Conservation (phyloP, 2,888 invertebrate species). For the Sicus ferrugineus region DNA sequence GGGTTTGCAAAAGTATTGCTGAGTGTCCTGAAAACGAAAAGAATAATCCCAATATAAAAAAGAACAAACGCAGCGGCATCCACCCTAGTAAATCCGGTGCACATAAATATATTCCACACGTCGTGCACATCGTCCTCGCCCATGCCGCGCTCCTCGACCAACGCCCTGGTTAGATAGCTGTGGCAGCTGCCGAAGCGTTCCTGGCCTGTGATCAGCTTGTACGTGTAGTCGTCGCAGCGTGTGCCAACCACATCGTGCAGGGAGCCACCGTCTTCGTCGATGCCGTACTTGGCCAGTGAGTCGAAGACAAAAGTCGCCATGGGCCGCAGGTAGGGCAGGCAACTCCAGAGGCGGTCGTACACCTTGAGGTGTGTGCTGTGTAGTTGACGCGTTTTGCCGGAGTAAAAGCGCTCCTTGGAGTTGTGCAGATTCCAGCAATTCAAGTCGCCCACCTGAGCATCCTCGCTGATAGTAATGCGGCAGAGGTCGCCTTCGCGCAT, state of each 20-base stretch:
- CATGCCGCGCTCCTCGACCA: slow-evolving; percentile 59
- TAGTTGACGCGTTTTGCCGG: slow-evolving; percentile 66
- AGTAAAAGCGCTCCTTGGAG: slow-evolving; percentile 64
- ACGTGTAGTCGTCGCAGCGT: slow-evolving; percentile 66
- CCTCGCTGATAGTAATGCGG: slow-evolving; percentile 63
- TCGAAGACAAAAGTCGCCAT: slow-evolving; percentile 67
- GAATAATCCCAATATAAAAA: not conserved
- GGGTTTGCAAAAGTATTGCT: slow-evolving; percentile 66
- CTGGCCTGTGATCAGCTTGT: slow-evolving; percentile 65
- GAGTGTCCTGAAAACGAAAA: slow-evolving; percentile 58
- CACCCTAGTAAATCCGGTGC: slow-evolving; percentile 65
- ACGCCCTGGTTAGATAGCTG: slow-evolving; percentile 63
- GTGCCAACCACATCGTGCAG: slow-evolving; percentile 66
- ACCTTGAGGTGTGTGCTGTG: slow-evolving; percentile 64
- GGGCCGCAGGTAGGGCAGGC: slow-evolving; percentile 64
- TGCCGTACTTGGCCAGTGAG: slow-evolving; percentile 63
- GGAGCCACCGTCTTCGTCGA: slow-evolving; percentile 65
- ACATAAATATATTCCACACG: slow-evolving; percentile 68
- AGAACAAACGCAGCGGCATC: slow-evolving; percentile 6
- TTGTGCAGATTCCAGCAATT: slow-evolving; percentile 66
- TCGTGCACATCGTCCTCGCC: slow-evolving; percentile 66
- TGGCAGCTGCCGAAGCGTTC: slow-evolving; percentile 64
- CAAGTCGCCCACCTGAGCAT: slow-evolving; percentile 65
- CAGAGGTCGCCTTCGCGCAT: slow-evolving; percentile 64
- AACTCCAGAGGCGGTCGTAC: slow-evolving; percentile 66